These are phyloP conservation scores for Heliopora coerulea DNA, from an alignment of 92 coral and sea anemone species.

Conservation along the genomic window DNA sequence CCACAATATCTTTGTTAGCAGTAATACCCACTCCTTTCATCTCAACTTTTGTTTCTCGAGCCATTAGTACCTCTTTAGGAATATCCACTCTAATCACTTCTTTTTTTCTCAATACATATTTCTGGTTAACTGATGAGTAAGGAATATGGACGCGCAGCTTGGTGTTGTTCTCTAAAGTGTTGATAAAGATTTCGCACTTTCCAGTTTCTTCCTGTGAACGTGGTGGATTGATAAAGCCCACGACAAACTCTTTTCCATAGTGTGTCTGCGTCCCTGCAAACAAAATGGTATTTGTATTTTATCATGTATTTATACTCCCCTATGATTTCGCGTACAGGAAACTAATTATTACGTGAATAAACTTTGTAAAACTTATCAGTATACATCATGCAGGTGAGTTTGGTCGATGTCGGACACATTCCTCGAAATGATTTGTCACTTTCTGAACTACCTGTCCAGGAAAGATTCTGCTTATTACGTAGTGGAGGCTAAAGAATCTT, in stretches of 20 bases:
- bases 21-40: background rate
- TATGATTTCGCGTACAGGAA: too few species aligned
- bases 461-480: too few species aligned
- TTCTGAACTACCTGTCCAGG: too few species aligned
- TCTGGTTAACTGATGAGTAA: background rate
- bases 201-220: background rate
- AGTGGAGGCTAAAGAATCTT: too few species aligned
- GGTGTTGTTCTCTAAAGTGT: background rate
- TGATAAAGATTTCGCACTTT: background rate
- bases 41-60: background rate
- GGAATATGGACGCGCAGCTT: conserved; percentile 12
- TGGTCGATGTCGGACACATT: too few species aligned
- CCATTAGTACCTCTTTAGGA: background rate
- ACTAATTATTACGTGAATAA: too few species aligned
- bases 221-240: conserved; percentile 1
- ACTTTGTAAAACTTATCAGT: too few species aligned
- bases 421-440: too few species aligned
- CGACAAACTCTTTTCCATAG: conserved; percentile 12
- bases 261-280: background rate
- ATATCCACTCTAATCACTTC: conserved; percentile 2
- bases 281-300: too few species aligned
- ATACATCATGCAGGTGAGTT: too few species aligned
- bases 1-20: conserved; percentile 4
- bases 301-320: too few species aligned
- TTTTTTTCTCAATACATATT: background rate